phyloP scores from a whole-genome alignment of 2,888 invertebrate species.

The Strigamia crassipes region DNA sequence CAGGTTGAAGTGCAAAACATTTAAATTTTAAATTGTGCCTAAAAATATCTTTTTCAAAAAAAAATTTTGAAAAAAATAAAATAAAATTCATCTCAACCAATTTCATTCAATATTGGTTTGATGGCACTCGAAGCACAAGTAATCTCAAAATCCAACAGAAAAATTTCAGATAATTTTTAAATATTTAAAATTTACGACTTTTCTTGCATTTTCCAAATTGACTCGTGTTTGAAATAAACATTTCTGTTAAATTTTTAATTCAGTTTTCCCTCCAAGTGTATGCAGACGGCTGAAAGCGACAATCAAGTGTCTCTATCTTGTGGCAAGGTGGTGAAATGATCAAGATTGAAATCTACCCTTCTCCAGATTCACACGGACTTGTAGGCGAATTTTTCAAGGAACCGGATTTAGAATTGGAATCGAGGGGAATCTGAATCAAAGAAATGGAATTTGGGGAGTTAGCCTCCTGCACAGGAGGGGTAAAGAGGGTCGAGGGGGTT shows the following conservation, averaged over 20 bases:
- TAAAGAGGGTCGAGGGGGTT: slow-evolving; percentile 20
- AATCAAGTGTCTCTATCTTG: slow-evolving; percentile 8
- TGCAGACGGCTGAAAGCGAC: background rate
- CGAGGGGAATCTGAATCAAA: background rate
- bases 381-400: slow-evolving; percentile 3
- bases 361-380: background rate
- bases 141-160: background rate
- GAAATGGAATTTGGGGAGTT: slow-evolving; percentile 2
- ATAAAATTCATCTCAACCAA: background rate
- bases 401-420: background rate
- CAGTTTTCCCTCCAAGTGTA: background rate
- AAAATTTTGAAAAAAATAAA: background rate
- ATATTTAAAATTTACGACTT: background rate
- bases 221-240: background rate
- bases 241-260: background rate
- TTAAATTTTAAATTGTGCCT: too few relatives aligned
- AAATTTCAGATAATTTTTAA: background rate
- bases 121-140: background rate
- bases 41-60: too few relatives aligned
- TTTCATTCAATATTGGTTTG: background rate
- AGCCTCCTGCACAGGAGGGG: slow-evolving; percentile 38
- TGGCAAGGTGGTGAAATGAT: background rate
- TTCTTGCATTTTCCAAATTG: background rate
- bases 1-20: background rate
- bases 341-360: slow-evolving; percentile 14